A percentile compares a stretch with the other conserved stretches of the same genome.
These are phyloP conservation scores for Zelostemma sp. DNA, from an alignment of 1,140 invertebrate species.

Conservation along the genomic window DNA sequence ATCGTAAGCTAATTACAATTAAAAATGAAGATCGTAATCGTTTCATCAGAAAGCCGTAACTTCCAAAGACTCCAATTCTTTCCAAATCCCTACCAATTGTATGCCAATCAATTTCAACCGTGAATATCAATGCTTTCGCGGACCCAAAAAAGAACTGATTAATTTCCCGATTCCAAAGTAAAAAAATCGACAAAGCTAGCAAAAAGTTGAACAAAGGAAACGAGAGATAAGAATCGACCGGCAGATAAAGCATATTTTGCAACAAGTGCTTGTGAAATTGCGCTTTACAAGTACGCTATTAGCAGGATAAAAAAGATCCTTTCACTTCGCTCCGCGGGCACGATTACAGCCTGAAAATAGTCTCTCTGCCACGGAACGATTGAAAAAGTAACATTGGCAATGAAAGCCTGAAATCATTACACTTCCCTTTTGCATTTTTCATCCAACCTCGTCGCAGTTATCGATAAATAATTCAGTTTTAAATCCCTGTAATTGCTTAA, in stretches of 20 bases:
- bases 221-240: background rate
- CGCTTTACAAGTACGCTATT: background rate
- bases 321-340: background rate
- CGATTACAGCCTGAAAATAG: background rate
- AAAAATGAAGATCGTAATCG: background rate
- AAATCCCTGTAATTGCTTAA: background rate
- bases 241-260: background rate
- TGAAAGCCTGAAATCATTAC: background rate
- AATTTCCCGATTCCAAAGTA: too few relatives aligned
- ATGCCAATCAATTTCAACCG: too few relatives aligned
- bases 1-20: background rate
- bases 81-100: too few relatives aligned
- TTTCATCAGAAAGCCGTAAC: background rate
- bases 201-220: background rate
- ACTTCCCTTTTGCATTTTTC: background rate
- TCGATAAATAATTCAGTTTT: background rate
- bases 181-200: too few relatives aligned
- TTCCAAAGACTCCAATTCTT: too few relatives aligned
- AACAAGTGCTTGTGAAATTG: constrained; percentile 6
- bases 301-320: background rate
- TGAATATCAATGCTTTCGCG: too few relatives aligned
- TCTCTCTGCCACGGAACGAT: constrained; percentile 5
- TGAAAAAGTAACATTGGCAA: constrained; percentile 3
- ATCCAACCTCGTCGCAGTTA: too few relatives aligned
- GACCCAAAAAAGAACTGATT: too few relatives aligned